Evolutionary conservation across 2,113 vertebrate species (phyloP), one percentile per base, ranked within the genome.

Genomic region (Nothoprocta perdicaria): DNA sequence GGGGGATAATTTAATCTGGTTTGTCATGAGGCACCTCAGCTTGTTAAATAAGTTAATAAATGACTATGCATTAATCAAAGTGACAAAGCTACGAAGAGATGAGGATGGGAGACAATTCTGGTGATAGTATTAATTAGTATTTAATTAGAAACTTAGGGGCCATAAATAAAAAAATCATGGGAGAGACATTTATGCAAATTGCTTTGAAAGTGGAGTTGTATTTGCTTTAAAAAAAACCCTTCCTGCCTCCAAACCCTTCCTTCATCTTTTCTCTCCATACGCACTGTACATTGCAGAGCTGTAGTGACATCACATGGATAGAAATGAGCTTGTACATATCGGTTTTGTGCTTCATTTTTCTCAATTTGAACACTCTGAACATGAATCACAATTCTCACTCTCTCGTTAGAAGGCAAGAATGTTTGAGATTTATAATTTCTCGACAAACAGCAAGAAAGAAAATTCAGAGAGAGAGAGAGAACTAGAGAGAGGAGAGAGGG

Each of bases 11-110:
- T 97, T 98, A 97, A 98, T 98, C 97, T 97, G 93, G 93, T 97
- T 98, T 98, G 97, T 98, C 97, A 98, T 88, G 96, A 97, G 95
- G 96, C 91, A 97, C 95, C 94, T 95, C 31, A 73, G 95, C 97
- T 98, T 97, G 97, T 98, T 98, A 98, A 98, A 96, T 98, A 97
- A 97, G 96, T 97, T 98, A 98, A 98, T 98, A 98, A 98, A 98
- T 98, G 96, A 96, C 95, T 96, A 92, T 92, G 84, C 96, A 98
- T 98, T 98, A 98, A 98, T 99, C 98, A 98, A 97, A 98, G 89
- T 97, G 97, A 97, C 97, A 98, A 97, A 97, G 92, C 92, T 97
- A 97, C 96, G 95, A 97, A 97, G 88, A 97, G 86, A 93, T 96
- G 95, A 95, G 97, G 94, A 96, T 95, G 89, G 93, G 88, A 97